Conservation (phyloP, 2,113 vertebrate genomes). For the Ariopsis seemanni region DNA sequence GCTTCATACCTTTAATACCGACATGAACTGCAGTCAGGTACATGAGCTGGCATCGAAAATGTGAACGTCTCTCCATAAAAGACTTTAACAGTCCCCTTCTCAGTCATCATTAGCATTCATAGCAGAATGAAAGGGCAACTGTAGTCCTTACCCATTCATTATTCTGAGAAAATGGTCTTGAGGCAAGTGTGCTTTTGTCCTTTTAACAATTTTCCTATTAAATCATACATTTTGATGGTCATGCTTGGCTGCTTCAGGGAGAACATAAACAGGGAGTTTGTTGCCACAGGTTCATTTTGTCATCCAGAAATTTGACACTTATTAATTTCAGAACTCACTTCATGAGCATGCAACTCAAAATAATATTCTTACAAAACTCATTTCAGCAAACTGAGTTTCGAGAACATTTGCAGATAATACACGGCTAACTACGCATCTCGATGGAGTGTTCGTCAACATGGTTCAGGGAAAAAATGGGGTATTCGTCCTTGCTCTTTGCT, state of each 20-base stretch:
- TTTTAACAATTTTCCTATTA: slow-evolving; percentile 18
- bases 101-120: slow-evolving; percentile 9
- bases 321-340: slow-evolving; percentile 7
- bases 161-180: slow-evolving; percentile 6
- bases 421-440: background rate
- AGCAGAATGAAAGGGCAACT: slow-evolving; percentile 8
- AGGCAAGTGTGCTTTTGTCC: slow-evolving; percentile 29
- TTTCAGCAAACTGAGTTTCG: background rate
- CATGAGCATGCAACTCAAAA: background rate
- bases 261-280: background rate
- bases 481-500: background rate
- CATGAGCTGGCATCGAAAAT: background rate
- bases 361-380: background rate
- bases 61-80: background rate
- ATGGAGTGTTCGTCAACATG: background rate
- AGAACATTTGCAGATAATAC: background rate
- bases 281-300: background rate
- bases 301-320: slow-evolving; percentile 18
- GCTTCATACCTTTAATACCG: background rate
- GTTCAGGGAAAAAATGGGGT: background rate
- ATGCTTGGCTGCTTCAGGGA: background rate
- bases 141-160: slow-evolving; percentile 5
- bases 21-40: background rate
- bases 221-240: slow-evolving; percentile 14
- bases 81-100: background rate